Base-by-base conservation (phyloP, 2,797 vertebrate species). In the Philypnodon macrostomus region DNA sequence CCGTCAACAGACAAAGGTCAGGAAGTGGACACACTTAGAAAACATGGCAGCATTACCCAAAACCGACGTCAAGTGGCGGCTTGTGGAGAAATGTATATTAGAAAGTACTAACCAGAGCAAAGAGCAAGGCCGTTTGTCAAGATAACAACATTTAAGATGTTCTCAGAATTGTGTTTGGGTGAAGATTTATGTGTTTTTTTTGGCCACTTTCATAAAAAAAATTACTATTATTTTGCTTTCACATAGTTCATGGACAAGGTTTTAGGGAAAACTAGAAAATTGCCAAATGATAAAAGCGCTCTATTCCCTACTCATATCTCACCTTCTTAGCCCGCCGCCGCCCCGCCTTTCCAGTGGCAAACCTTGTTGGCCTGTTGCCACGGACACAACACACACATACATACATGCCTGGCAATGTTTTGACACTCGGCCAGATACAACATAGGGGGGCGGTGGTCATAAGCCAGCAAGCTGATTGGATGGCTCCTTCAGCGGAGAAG, bases 391-490 rank as follows among this genome's bases (percentile, higher is more conserved):
- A 49, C 26, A 6, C 68, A 53, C 63, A 57, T 64, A 53, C 63
- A 57, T 64, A 81, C 74, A 73, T 60, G 63, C 73, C 75, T 70
- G 67, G 62, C 15, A 57, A 75, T 83, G 80, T 86, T 86, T 86
- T 85, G 83, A 86, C 86, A 85, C 79, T 36, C 63, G 33, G 73
- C 81, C 83, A 85, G 69, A 76, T 76, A 80, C 53, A 18, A 79
- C 65, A 58, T 19, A 36, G 37, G 16, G 60, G 75, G 86, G 86
- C 67, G 67, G 85, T 70, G 85, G 86, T 77, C 17, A 47, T 7
- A 23, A 80, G 19, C 33, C 23, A 2, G 39, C n/a, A 0, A 50
- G 47, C 46, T 66, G 62, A 88, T 88, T 87, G 86, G 86, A 53
- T 12, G 27, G 42, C 44, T 29, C 30, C 6, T 31, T 2, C 23